These are phyloP conservation scores for Trilocha varians DNA, from an alignment of 2,888 invertebrate species.

Conservation along the genomic window DNA sequence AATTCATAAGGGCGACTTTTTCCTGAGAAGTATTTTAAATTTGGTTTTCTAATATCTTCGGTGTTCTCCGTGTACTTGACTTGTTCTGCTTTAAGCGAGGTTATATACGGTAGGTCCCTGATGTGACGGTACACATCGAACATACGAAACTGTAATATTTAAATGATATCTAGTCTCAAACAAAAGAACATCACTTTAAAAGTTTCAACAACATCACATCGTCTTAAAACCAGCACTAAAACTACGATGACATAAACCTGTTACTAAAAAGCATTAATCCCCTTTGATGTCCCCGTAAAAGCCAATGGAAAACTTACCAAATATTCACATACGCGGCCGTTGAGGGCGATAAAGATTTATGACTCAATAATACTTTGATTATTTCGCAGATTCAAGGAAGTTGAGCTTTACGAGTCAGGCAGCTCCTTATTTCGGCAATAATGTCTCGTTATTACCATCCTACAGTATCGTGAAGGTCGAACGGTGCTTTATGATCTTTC, in stretches of 20 bases:
- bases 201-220: no score
- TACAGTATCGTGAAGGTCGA: constrained; percentile 32
- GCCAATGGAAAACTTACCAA: constrained; percentile 45
- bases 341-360: constrained; percentile 58
- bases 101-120: no score
- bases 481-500: constrained; percentile 27
- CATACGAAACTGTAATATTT: no score
- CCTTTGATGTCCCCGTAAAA: constrained; percentile 19
- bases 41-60: no score
- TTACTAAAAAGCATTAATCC: not conserved
- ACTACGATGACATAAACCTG: not conserved
- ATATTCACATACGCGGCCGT: constrained; percentile 47
- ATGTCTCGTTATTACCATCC: constrained; percentile 44
- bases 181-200: no score
- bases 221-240: not conserved
- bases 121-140: no score
- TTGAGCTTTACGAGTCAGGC: constrained; percentile 58
- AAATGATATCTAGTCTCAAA: no score
- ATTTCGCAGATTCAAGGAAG: constrained; percentile 62
- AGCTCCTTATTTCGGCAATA: constrained; percentile 58
- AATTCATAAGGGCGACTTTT: no score
- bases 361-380: constrained; percentile 64
- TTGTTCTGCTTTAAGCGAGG: no score
- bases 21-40: no score
- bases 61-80: no score